These are phyloP conservation scores for Anguilla obscura DNA, from an alignment of 2,797 vertebrate genomes.

Conservation along the genomic window DNA sequence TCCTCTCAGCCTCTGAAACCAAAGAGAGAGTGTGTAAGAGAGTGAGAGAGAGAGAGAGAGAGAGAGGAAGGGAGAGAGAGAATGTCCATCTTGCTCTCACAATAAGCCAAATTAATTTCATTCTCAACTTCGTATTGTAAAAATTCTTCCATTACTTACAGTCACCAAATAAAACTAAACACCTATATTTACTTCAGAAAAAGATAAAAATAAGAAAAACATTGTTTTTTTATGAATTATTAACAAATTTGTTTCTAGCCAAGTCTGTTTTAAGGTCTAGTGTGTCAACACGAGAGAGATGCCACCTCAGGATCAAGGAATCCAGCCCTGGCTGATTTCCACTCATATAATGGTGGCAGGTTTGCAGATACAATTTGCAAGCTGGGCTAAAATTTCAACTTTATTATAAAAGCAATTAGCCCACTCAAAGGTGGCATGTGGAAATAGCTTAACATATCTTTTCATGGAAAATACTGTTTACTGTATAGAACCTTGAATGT, in stretches of 20 bases:
- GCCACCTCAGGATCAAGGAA: background rate
- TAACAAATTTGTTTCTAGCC: background rate
- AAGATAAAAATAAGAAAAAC: background rate
- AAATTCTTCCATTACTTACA: background rate
- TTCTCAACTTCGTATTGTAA: background rate
- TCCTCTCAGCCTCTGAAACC: background rate
- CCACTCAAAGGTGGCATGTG: background rate
- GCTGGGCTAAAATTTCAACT: background rate
- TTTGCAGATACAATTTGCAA: background rate
- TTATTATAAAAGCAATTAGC: conserved; percentile 7
- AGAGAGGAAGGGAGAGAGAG: too few species aligned
- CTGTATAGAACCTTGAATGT: background rate
- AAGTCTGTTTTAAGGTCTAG: background rate
- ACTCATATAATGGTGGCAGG: background rate
- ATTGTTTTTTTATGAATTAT: background rate
- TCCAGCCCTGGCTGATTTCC: background rate
- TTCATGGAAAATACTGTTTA: background rate
- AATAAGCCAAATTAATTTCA: background rate
- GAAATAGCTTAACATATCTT: background rate
- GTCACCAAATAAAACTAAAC: background rate
- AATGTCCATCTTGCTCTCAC: background rate
- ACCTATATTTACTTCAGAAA: background rate
- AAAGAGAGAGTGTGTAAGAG: background rate
- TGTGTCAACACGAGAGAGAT: background rate
- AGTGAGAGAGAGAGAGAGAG: background rate